Base-by-base conservation (phyloP, 2,888 invertebrate genomes). In the Polymixis lichenea region DNA sequence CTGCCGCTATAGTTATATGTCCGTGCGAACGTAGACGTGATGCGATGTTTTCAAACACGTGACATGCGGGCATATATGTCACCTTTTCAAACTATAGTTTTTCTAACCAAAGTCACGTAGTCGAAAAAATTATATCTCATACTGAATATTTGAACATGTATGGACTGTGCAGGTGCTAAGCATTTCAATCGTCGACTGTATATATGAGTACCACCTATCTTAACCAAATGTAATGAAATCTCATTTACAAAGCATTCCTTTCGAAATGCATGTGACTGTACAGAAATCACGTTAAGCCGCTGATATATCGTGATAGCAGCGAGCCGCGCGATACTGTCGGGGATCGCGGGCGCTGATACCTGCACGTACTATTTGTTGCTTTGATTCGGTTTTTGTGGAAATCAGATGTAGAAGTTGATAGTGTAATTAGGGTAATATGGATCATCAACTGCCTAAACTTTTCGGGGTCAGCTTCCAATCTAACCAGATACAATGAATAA, bases 281-380 rank as follows among this genome's bases (percentile, higher is more conserved):
- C 79, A 61, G 69, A 46, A 81, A 58, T 71, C 62, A 67, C 70
- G 70, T 55, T 76, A 85, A 78, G 78, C 75, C 68, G 51, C 43
- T 78, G 77, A 85, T 83, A 85, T 82, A 83, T 78, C 78, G 75
- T 68, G 71, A 81, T 78, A 70, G 75, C 55, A 58, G 55, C 49
- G 32, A 68, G 51, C n/a, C 43, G 43, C 53, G 68, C 76, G 82
- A 80, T 84, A 61, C 9, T 67, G 75, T 78, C 79, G 60, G 13
- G 56, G 76, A 83, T 80, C 62, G 77, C 66, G 19, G 22, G 25
- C 66, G 7, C 71, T 55, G 74, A 83, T 80, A 83, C 69, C 80
- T 69, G 61, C 22, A 9, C 11, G 17, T 61, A 72, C 76, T 53
- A 80, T 71, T 69, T 61, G 77, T 58, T 72, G 46, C 66, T 7